Evolutionary conservation across 2,113 vertebrate species (phyloP).

Genomic region (Euleptes europaea): DNA sequence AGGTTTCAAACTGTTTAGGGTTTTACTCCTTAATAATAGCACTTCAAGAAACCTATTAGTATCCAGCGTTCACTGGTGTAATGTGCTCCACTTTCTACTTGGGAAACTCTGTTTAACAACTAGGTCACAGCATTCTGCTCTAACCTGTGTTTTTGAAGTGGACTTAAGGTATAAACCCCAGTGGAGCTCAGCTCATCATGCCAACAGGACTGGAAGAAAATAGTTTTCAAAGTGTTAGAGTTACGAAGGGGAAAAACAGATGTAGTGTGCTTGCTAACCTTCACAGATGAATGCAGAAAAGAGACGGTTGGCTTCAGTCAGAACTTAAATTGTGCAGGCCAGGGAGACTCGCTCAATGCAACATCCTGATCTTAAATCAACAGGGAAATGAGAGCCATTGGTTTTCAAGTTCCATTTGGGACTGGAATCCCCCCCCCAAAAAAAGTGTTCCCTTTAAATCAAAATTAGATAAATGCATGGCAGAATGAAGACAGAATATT

Average conservation of each 20-base stretch:
- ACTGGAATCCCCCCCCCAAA: neutral
- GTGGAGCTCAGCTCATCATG: neutral
- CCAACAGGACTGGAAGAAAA: neutral
- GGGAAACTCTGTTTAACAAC: constrained; percentile 1
- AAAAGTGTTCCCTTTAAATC: no score
- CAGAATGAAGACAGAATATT: neutral
- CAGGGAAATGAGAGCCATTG: no score
- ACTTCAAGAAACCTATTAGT: neutral
- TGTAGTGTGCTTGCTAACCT: neutral
- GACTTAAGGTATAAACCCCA: neutral
- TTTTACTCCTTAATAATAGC: neutral
- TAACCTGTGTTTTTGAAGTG: neutral
- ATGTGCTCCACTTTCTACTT: neutral
- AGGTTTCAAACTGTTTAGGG: constrained; percentile 14
- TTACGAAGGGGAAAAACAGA: neutral
- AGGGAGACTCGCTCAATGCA: neutral
- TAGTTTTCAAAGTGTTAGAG: neutral
- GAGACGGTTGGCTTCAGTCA: neutral
- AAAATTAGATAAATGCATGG: neutral
- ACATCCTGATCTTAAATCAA: neutral
- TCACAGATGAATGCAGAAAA: neutral
- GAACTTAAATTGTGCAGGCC: neutral
- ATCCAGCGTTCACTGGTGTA: neutral
- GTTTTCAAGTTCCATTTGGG: neutral
- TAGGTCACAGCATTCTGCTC: neutral